Evolutionary conservation across 2,797 vertebrate genomes (phyloP).

Genomic region (Falco berigora): DNA sequence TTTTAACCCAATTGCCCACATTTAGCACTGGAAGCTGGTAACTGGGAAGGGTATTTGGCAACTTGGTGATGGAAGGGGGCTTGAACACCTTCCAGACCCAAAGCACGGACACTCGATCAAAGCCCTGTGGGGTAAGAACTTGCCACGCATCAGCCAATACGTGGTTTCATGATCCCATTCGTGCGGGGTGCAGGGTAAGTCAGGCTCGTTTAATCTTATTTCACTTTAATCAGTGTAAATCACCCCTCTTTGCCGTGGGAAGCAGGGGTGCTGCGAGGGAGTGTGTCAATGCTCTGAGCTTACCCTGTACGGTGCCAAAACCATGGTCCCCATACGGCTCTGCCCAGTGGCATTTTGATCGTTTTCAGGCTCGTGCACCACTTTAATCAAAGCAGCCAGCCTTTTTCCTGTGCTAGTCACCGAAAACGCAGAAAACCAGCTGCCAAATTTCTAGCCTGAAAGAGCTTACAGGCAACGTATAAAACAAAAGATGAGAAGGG

Average conservation of each 20-base stretch:
- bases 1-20: neutral
- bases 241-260: neutral
- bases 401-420: neutral
- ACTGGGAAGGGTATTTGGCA: neutral
- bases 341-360: neutral
- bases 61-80: neutral
- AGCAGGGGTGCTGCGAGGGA: neutral
- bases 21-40: neutral
- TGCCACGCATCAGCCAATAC: rapidly evolving
- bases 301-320: neutral
- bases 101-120: neutral
- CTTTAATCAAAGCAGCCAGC: neutral
- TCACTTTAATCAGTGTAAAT: neutral
- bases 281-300: neutral
- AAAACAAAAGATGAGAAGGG: neutral
- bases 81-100: neutral
- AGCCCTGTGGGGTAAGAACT: neutral
- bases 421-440: neutral
- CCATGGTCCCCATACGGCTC: rapidly evolving
- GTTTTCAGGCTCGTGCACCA: neutral
- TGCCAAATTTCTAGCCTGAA: no score
- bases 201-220: neutral
- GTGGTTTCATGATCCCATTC: neutral
- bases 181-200: neutral
- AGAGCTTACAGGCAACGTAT: neutral